Evolutionary conservation across 2,113 vertebrate species (phyloP).

Genomic region (Chaetura pelagica): DNA sequence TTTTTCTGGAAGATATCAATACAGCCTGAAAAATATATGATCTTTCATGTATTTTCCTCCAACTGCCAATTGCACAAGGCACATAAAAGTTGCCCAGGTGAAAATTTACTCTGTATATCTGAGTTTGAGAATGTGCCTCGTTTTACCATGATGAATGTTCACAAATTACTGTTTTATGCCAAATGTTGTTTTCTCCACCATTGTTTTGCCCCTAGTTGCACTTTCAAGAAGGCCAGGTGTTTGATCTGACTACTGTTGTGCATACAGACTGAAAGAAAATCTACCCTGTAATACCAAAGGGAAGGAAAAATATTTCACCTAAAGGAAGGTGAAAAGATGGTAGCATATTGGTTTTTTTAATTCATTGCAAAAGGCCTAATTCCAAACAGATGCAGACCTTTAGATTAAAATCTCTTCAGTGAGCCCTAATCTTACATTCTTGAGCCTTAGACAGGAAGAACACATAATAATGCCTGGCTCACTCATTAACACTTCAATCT

Average conservation of each 20-base stretch:
- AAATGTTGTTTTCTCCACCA: neutral
- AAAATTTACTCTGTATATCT: neutral
- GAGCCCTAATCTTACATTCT: neutral
- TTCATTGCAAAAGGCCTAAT: neutral
- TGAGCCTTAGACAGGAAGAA: neutral
- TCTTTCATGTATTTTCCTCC: neutral
- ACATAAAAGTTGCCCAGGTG: neutral
- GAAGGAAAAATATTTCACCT: neutral
- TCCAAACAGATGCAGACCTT: neutral
- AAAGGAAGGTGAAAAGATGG: neutral
- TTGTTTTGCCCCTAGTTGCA: neutral
- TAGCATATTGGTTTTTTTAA: neutral
- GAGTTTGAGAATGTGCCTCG: neutral
- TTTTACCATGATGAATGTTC: constrained; percentile 12
- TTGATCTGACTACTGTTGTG: neutral
- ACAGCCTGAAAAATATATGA: neutral
- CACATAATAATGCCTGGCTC: neutral
- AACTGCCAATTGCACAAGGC: neutral
- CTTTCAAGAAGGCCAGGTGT: neutral
- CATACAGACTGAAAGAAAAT: neutral
- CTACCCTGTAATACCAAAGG: neutral
- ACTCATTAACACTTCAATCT: neutral
- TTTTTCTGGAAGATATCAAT: neutral
- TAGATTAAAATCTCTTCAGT: neutral
- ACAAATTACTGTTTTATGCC: neutral